phyloP scores from a whole-genome alignment of 2,113 vertebrate species.

The Clarias gariepinus region DNA sequence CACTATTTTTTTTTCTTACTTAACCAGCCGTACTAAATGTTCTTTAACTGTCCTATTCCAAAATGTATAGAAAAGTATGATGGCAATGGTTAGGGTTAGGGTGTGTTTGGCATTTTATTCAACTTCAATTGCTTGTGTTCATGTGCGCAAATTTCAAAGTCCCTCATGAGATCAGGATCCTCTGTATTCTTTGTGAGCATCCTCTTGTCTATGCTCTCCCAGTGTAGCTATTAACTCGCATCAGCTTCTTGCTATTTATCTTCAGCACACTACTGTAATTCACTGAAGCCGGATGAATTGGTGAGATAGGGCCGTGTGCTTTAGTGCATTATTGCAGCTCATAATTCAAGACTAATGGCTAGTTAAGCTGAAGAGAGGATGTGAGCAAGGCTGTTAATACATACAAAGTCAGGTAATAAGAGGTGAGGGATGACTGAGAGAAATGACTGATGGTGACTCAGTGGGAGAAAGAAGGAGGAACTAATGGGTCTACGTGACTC shows the following conservation, averaged over 20 bases:
- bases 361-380: slow-evolving; percentile 47
- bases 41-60: not conserved
- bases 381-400: slow-evolving; percentile 42
- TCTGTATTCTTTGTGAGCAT: not conserved
- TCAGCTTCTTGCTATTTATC: slow-evolving; percentile 45
- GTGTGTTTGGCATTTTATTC: not conserved
- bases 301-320: slow-evolving; percentile 45
- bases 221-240: slow-evolving; percentile 36
- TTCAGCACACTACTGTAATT: slow-evolving; percentile 49
- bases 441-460: slow-evolving; percentile 45
- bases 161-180: not conserved
- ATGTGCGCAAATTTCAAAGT: not conserved
- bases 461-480: slow-evolving; percentile 25
- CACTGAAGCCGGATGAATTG: slow-evolving; percentile 43
- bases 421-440: slow-evolving; percentile 42
- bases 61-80: not conserved
- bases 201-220: not conserved
- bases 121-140: not conserved
- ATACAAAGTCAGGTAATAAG: slow-evolving; percentile 52
- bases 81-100: not conserved
- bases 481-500: slow-evolving; percentile 15
- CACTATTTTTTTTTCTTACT: too few relatives aligned
- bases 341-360: slow-evolving; percentile 58
- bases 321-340: slow-evolving; percentile 51
- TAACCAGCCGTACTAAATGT: not conserved